These are phyloP conservation scores for Palythoa grandiflora DNA, from an alignment of 92 coral and sea anemone species.

Conservation along the genomic window DNA sequence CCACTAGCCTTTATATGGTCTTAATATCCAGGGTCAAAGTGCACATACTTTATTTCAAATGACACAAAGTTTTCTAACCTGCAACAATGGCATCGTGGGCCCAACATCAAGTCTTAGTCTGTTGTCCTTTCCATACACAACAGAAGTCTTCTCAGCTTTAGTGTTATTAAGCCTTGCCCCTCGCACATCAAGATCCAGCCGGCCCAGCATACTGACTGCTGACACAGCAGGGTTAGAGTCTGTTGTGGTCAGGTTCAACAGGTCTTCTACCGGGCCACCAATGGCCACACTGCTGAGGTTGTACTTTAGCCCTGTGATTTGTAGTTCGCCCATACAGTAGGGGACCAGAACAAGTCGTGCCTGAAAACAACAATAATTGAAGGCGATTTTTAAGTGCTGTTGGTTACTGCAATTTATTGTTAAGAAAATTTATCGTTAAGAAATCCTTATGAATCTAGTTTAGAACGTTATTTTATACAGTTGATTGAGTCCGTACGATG, in stretches of 20 bases:
- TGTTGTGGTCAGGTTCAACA: slow-evolving; percentile 54
- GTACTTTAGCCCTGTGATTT: slow-evolving; percentile 88
- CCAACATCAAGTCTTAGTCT: slow-evolving; percentile 81
- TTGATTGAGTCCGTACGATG: no score
- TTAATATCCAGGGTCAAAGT: no score
- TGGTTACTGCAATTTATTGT: no score
- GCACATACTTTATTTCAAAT: neutral
- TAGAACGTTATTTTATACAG: no score
- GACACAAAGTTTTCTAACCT: slow-evolving; percentile 57
- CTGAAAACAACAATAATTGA: slow-evolving; percentile 33
- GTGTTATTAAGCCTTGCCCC: slow-evolving; percentile 88
- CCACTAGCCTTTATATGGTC: no score
- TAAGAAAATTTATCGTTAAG: no score
- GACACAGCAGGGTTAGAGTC: slow-evolving; percentile 81
- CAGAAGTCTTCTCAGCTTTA: slow-evolving; percentile 89
- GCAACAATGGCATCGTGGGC: slow-evolving; percentile 86
- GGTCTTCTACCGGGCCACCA: slow-evolving; percentile 90
- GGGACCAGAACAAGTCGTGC: slow-evolving; percentile 86
- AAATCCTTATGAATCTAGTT: no score
- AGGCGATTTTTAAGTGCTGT: no score
- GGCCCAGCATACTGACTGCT: slow-evolving; percentile 90
- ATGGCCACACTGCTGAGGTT: slow-evolving; percentile 90
- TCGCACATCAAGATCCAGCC: slow-evolving; percentile 75
- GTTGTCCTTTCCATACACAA: slow-evolving; percentile 80
- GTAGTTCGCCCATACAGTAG: slow-evolving; percentile 79